These are phyloP conservation scores for Nephotettix cincticeps DNA, from an alignment of 1,140 invertebrate genomes.

Conservation along the genomic window DNA sequence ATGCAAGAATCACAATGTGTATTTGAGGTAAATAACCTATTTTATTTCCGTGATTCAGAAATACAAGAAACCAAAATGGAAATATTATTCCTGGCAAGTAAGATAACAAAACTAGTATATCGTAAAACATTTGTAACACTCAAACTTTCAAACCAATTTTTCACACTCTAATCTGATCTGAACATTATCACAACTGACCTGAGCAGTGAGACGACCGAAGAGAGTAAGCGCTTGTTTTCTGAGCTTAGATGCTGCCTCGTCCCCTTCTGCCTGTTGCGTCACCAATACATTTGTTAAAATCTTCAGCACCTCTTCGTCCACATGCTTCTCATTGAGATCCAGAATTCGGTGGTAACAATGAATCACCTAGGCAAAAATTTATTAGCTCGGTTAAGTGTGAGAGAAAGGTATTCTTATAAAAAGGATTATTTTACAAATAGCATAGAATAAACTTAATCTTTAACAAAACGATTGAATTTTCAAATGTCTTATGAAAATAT, in stretches of 20 bases:
- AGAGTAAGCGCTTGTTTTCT: conserved; percentile 67
- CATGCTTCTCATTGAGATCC: conserved; percentile 79
- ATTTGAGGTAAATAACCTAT: no score
- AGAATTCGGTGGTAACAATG: conserved; percentile 78
- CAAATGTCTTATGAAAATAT: no score
- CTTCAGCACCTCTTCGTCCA: conserved; percentile 73
- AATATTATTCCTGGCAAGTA: no score
- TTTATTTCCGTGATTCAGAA: no score
- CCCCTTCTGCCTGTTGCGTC: neutral
- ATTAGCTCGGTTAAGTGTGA: no score
- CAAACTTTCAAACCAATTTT: no score
- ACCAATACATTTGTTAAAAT: conserved; percentile 19
- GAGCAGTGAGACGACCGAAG: conserved; percentile 75
- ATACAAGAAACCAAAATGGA: no score
- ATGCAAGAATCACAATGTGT: no score
- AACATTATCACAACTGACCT: conserved; percentile 47
- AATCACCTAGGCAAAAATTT: conserved; percentile 75
- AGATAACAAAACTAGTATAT: no score
- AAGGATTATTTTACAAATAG: neutral
- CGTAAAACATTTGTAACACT: no score
- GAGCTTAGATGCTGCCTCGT: conserved; percentile 34
- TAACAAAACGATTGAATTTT: neutral
- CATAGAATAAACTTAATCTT: neutral
- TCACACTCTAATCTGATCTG: no score
- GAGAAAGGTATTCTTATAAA: neutral